These are phyloP conservation scores for Leucophenga maculata DNA, from an alignment of 2,888 invertebrate genomes.

Conservation along the genomic window DNA sequence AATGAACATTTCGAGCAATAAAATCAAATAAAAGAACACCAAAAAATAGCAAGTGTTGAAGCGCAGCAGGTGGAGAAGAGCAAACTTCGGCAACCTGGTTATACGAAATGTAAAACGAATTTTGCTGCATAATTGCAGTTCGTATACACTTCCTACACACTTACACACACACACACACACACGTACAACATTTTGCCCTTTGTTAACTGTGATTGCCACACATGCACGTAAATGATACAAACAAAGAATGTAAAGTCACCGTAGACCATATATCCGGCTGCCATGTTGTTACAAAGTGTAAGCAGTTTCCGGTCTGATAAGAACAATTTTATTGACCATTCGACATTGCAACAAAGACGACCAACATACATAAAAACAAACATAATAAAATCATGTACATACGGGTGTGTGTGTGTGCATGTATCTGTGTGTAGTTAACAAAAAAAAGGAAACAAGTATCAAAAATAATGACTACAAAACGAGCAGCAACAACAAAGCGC, in stretches of 20 bases:
- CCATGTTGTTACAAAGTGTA: conserved; percentile 37
- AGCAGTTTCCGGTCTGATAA: conserved; percentile 48
- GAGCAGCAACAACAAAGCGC: conserved; percentile 19
- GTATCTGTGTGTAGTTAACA: conserved; percentile 33
- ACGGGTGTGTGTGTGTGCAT: background rate
- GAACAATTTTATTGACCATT: conserved; percentile 53
- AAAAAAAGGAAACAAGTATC: conserved; percentile 50
- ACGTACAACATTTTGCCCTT: conserved; percentile 53
- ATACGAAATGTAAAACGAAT: background rate
- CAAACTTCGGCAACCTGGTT: no score
- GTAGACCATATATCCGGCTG: no score
- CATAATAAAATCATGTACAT: background rate
- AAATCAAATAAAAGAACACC: no score
- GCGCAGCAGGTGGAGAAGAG: no score
- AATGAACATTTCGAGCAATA: no score
- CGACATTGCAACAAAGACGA: conserved; percentile 40
- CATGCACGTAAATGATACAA: conserved; percentile 31
- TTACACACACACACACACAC: conserved; percentile 5
- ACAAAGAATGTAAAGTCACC: background rate
- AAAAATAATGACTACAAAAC: conserved; percentile 48
- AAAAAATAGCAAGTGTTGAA: no score
- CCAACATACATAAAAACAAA: conserved; percentile 25
- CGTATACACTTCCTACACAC: background rate
- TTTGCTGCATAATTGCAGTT: conserved; percentile 20
- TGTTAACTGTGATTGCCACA: conserved; percentile 54